Base-by-base conservation (phyloP, 2,113 vertebrate genomes). In the Puffinus mauretanicus region DNA sequence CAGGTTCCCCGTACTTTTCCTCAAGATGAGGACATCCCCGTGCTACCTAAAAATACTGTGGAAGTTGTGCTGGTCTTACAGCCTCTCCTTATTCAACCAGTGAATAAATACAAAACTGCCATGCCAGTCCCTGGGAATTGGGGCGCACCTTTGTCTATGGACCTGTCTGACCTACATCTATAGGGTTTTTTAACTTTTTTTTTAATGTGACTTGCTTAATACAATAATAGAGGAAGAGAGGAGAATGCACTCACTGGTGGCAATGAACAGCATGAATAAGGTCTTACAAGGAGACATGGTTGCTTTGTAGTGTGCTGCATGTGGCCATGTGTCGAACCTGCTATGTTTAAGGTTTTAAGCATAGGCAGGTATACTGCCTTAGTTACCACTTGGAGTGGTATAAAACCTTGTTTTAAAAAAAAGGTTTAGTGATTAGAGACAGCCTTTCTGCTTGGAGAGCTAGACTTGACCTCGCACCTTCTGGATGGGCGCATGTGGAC, bases 271-370 rank as follows among this genome's bases (percentile, higher is more conserved):
- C 20, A 14, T 13, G 17, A 73, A 18, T 73, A 42, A 67, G 40
- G 27, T 72, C 64, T 91, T 69, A 30, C 5, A 38, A 75, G 30
- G 47, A 71, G 22, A 21, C 0, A 1, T 16, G 14, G 19, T 65
- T 64, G 34, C 51, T 73, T n/a, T 64, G 22, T 30, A n/a, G 36
- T 3, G 47, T 27, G 54, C 77, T 82, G 52, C 4, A 5, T 32
- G 15, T 2, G 4, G 66, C 55, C 5, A 0, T 0, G 1, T 0
- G 0, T 55, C 44, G 32, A 24, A 54, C 34, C 67, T 71, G 34
- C 52, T 49, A 13, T 9, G 2, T 86, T 70, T n/a, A 27, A 72
- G 16, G 14, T 75, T 81, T 44, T n/a, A 32, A 54, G 30, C 52
- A 34, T 3, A 11, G 30, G 15, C 46, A 57, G 75, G 38, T 49